Evolutionary conservation across 2,113 vertebrate genomes (phyloP).

Genomic region (Sisor rabdophorus): DNA sequence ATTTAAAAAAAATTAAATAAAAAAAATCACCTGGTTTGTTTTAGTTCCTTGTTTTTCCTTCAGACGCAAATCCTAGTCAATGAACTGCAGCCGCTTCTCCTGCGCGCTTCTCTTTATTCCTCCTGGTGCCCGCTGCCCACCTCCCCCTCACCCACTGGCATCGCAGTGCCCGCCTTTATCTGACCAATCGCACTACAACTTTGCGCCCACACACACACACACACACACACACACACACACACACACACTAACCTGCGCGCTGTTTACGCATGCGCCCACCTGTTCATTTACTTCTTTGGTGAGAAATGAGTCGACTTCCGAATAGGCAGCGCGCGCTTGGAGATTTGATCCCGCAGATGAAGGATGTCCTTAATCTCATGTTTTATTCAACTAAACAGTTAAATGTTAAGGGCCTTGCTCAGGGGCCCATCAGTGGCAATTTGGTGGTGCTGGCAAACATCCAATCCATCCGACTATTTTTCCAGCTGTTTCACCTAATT

Average conservation of each 20-base stretch:
- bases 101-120: conserved; percentile 52
- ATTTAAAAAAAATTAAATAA: not conserved
- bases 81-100: conserved; percentile 17
- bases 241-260: not conserved
- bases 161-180: conserved; percentile 50
- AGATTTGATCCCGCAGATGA: accelerated
- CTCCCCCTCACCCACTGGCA: conserved; percentile 56
- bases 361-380: too few relatives aligned
- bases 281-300: not conserved
- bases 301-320: too few relatives aligned
- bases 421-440: too few relatives aligned
- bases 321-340: too few relatives aligned
- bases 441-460: too few relatives aligned
- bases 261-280: not conserved
- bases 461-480: too few relatives aligned
- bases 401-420: too few relatives aligned
- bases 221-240: conserved; percentile 42
- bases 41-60: conserved; percentile 47
- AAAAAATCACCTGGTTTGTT: conserved; percentile 18
- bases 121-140: conserved; percentile 48
- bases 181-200: conserved; percentile 63
- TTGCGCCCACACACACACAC: conserved; percentile 28
- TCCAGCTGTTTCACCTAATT: too few relatives aligned
- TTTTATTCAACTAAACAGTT: too few relatives aligned
- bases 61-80: conserved; percentile 43